Conservation (phyloP, 2,797 vertebrate species). For the Glyptemys insculpta region DNA sequence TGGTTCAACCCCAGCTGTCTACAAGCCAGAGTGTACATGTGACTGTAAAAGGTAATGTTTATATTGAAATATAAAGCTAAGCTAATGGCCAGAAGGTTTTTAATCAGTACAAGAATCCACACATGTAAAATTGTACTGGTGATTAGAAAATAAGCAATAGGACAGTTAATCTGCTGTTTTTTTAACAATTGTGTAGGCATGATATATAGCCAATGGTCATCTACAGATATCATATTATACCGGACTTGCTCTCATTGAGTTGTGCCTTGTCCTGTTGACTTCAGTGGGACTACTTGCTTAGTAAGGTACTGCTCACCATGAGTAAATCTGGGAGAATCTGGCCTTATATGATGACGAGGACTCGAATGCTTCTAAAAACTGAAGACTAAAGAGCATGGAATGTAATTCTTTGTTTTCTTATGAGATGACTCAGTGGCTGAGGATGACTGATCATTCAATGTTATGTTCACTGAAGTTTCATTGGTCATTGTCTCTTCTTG, state of each 20-base stretch:
- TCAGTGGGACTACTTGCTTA: neutral
- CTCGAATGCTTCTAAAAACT: neutral
- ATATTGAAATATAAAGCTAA: neutral
- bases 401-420: neutral
- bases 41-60: slow-evolving; percentile 91
- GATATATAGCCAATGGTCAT: neutral
- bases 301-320: neutral
- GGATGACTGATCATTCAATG: neutral
- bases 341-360: neutral
- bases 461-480: neutral
- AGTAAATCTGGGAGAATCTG: neutral
- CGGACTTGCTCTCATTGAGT: neutral
- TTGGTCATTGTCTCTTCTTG: neutral
- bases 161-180: slow-evolving; percentile 12
- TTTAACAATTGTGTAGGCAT: neutral
- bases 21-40: slow-evolving; percentile 97
- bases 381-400: neutral
- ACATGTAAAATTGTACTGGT: fast-evolving
- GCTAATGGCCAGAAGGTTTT: fast-evolving
- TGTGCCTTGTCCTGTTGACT: neutral
- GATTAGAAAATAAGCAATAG: neutral
- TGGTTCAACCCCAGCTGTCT: slow-evolving; percentile 96
- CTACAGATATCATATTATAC: neutral
- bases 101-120: neutral
- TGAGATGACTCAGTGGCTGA: neutral